Base-by-base conservation (phyloP, 2,113 vertebrate species). In the Anarrhichthys ocellatus region DNA sequence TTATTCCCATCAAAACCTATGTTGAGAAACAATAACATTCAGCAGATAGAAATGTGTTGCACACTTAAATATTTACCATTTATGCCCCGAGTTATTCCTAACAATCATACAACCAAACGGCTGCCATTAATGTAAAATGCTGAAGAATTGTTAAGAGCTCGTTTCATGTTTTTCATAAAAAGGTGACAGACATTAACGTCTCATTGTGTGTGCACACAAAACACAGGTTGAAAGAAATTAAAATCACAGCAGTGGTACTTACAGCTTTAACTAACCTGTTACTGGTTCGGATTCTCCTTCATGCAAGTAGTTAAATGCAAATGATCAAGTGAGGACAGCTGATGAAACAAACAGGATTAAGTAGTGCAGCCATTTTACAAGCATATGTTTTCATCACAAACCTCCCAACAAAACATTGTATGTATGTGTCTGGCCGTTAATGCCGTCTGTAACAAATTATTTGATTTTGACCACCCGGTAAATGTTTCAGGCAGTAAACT, bases 251-350 rank as follows among this genome's bases (percentile, higher is more conserved):
- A 44, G 64, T 75, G 94, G 96, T 97, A 97, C 96, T 97, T 96
- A 97, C 97, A 97, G 96, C 95, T 96, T 95, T 96, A 97, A 97
- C 95, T 96, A 97, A 97, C 96, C 96, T 97, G 95, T 96, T 95
- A 95, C 95, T 95, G 95, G 85, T 36, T 95, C 94, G 94, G 92
- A 91, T 93, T 96, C 94, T 95, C 96, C 96, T 96, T 96, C 91
- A 96, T 96, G 96, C 84, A 78, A 97, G 95, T 94, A 96, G 95
- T 96, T 96, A 95, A 95, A 96, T 94, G 95, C 87, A 91, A 96
- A 96, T 96, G 96, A 95, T 96, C 95, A 95, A 96, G 95, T 95
- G 96, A 95, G 95, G 96, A 89, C 73, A 96, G 93, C 96, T 95
- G 96, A 97, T 95, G 96, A 95, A 96, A 97, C 94, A 97, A 97